A percentile compares a stretch with the other conserved stretches of the same genome.
Evolutionary conservation across 2,797 vertebrate genomes (phyloP).

Genomic region (Benthosema pterotum): DNA sequence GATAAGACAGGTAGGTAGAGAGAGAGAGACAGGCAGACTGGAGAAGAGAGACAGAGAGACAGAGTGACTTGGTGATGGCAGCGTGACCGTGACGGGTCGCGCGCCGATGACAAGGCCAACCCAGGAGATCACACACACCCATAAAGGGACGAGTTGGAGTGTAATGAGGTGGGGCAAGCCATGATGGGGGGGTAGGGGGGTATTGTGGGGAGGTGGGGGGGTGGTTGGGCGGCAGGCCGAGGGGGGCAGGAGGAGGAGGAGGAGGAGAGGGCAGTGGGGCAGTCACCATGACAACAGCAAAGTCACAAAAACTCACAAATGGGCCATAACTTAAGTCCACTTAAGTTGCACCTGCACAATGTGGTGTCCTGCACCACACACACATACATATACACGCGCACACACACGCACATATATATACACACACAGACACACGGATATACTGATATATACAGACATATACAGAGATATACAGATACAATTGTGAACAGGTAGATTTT

Average conservation of each 20-base stretch:
- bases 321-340: conserved; percentile 48
- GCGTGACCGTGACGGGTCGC: conserved; percentile 63
- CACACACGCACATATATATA: not conserved
- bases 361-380: conserved; percentile 36
- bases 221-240: conserved; percentile 18
- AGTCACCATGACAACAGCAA: conserved; percentile 53
- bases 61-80: conserved; percentile 29
- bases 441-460: not conserved
- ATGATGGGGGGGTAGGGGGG: conserved; percentile 13
- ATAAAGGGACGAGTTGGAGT: not conserved
- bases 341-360: conserved; percentile 30
- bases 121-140: conserved; percentile 52
- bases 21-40: conserved; percentile 31
- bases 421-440: not conserved
- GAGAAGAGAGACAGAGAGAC: conserved; percentile 22
- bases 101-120: conserved; percentile 56
- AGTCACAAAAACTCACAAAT: conserved; percentile 26
- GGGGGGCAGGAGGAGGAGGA: conserved; percentile 15
- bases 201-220: conserved; percentile 28
- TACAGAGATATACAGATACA: conserved; percentile 30
- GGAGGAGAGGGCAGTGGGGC: conserved; percentile 35
- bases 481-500: conserved; percentile 20
- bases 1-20: conserved; percentile 27
- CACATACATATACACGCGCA: not conserved
- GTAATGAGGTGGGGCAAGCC: conserved; percentile 29